phyloP scores from a whole-genome alignment of 2,113 vertebrate species.

The Isichthys henryi region DNA sequence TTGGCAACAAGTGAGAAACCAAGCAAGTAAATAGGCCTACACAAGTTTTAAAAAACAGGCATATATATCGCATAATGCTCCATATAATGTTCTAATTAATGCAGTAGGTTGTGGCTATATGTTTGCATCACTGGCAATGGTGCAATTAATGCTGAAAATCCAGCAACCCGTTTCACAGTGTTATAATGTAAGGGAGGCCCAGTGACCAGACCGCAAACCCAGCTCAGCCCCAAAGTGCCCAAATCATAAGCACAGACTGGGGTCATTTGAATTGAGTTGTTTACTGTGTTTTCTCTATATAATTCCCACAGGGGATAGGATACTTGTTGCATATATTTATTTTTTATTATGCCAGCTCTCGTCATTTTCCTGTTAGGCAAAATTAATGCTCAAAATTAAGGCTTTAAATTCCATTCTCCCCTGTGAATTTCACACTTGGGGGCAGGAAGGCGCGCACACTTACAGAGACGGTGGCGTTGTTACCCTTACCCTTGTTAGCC shows the following conservation, averaged over 20 bases:
- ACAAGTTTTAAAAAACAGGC: background rate
- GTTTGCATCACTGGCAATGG: background rate
- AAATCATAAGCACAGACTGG: background rate
- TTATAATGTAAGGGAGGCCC: background rate
- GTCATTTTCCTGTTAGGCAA: background rate
- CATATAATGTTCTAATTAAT: background rate
- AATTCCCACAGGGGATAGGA: background rate
- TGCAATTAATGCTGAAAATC: background rate
- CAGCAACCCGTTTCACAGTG: background rate
- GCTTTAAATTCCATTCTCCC: background rate
- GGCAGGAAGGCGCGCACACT: background rate
- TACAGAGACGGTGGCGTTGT: background rate
- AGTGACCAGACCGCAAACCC: background rate
- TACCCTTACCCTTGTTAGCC: background rate
- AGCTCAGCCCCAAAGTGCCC: background rate
- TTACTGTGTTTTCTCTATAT: background rate
- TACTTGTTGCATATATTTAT: background rate
- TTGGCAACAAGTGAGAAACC: conserved; percentile 19
- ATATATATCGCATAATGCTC: too few species aligned
- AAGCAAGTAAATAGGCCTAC: conserved; percentile 18
- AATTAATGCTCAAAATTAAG: background rate
- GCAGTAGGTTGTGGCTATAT: background rate
- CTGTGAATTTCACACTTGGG: background rate
- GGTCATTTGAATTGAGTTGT: background rate
- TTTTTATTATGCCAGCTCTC: background rate